Base-by-base conservation (phyloP, 2,797 vertebrate species). In the Epinephelus awoara region DNA sequence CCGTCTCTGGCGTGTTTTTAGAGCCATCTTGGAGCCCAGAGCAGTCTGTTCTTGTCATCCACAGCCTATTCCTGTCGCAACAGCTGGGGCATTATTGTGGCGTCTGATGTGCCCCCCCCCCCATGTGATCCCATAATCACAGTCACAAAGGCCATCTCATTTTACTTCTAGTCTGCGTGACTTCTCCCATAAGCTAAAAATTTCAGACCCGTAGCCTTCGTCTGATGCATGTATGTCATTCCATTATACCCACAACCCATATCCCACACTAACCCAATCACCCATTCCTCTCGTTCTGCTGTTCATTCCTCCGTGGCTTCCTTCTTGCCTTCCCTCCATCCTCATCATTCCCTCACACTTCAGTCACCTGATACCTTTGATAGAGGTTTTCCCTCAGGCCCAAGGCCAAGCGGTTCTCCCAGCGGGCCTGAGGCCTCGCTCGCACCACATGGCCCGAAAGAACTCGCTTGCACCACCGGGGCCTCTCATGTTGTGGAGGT, bases 351-450 rank as follows among this genome's bases (percentile, higher is more conserved):
- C 72, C 52, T 81, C 77, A 68, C 65, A 83, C 86, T 84, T 78
- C 82, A 67, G 92, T 89, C 88, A 94, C 88, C 82, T 80, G 91
- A 93, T 93, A 93, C 78, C 83, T 90, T 92, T 92, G 88, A 90
- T 77, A 73, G 65, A 72, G 51, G 71, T 74, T 87, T 83, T 88
- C 85, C 80, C 78, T 7, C 6, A 47, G 72, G 84, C 76, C 79
- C 67, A 3, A 59, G 86, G 86, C 68, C 77, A 88, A 85, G 72
- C 83, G 52, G 72, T 47, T 62, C 64, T 70, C 76, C 79, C 87
- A 5, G 15, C n/a, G 55, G 62, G 47, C 50, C 67, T 57, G 17
- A 46, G 64, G 50, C 71, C 73, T 55, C 2, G 34, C 62, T 62
- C 18, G 52, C 83, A 80, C 82, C 91, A 89, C 89, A 92, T 92